Conservation (phyloP, 2,113 vertebrate genomes). For the Isurus oxyrinchus region DNA sequence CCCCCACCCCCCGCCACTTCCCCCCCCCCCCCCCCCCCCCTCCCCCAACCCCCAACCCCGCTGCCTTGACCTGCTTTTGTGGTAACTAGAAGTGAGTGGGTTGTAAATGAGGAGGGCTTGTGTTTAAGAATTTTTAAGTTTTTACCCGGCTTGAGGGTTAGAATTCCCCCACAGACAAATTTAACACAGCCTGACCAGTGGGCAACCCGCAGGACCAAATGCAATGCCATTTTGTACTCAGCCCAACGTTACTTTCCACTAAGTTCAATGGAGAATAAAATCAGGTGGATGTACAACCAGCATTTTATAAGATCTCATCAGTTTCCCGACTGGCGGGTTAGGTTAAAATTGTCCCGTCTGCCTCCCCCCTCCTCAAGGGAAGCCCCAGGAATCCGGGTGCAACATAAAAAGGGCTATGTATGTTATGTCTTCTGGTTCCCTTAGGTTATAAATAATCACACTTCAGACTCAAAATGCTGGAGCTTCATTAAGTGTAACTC, state of each 20-base stretch:
- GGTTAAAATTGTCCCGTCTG: not conserved
- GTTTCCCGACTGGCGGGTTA: not conserved
- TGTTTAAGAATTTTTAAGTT: no score
- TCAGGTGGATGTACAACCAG: not conserved
- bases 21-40: no score
- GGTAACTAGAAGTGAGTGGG: no score
- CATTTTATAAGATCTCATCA: not conserved
- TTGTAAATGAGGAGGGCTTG: no score
- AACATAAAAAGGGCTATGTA: not conserved
- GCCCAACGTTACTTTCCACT: not conserved
- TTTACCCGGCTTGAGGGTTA: not conserved
- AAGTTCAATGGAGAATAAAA: not conserved
- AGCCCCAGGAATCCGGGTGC: not conserved
- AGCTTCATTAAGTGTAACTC: no score
- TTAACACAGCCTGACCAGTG: not conserved
- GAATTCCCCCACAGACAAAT: not conserved
- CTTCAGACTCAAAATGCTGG: no score
- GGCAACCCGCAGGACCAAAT: not conserved
- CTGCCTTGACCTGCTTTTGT: no score
- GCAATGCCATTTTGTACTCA: not conserved
- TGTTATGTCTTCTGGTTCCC: no score
- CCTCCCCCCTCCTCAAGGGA: not conserved
- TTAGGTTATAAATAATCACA: no score
- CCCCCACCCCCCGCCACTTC: no score
- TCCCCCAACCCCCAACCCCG: no score